Conservation (phyloP, 1,140 invertebrate species). For the Papilio dardanus region DNA sequence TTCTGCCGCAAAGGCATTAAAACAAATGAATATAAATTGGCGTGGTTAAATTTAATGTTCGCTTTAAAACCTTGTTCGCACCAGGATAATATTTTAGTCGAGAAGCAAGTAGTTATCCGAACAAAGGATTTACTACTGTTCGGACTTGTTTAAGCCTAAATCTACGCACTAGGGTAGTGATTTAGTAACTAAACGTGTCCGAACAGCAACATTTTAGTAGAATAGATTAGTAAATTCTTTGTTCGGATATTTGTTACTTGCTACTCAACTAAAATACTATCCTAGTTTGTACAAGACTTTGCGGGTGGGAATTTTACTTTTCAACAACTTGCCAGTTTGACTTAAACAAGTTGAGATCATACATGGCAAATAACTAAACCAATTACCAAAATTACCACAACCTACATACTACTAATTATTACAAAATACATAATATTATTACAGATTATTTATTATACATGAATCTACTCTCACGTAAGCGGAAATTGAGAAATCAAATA, state of each 20-base stretch:
- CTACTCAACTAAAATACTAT: too few species aligned
- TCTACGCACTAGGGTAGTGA: too few species aligned
- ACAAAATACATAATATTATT: slow-evolving; percentile 20
- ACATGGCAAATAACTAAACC: slow-evolving; percentile 12
- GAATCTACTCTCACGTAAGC: not conserved
- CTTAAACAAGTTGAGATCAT: slow-evolving; percentile 22
- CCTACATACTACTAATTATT: not conserved
- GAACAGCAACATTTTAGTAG: too few species aligned
- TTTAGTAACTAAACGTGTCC: too few species aligned
- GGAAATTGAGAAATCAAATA: not conserved
- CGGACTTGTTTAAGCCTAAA: too few species aligned
- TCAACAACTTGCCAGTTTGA: slow-evolving; percentile 19
- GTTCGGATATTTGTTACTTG: too few species aligned
- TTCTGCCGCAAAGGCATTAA: not conserved
- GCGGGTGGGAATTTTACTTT: slow-evolving; percentile 10
- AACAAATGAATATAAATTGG: slow-evolving; percentile 17
- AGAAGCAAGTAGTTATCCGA: too few species aligned
- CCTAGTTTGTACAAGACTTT: too few species aligned
- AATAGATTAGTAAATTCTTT: too few species aligned
- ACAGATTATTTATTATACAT: not conserved
- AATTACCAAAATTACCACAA: not conserved
- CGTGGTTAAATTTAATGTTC: slow-evolving; percentile 1
- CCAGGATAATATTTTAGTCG: too few species aligned
- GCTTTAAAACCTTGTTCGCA: too few species aligned
- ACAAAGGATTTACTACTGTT: too few species aligned